Conservation (phyloP, 2,113 vertebrate genomes). For the Nematolebias whitei region DNA sequence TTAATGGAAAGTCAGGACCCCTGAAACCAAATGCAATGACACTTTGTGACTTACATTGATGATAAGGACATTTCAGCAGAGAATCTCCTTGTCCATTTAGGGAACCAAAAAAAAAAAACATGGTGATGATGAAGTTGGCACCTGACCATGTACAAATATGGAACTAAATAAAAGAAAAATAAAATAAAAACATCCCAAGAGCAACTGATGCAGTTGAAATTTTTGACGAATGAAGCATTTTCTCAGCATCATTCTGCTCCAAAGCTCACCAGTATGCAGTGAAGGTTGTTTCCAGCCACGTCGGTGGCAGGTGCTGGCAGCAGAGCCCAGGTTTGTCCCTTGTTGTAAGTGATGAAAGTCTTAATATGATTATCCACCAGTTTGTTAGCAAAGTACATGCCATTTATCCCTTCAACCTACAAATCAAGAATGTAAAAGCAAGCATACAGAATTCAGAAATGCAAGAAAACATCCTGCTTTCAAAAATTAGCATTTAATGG, state of each 20-base stretch:
- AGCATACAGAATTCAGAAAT: neutral
- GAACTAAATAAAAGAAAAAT: constrained; percentile 38
- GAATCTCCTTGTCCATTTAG: constrained; percentile 51
- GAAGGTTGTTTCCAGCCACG: constrained; percentile 84
- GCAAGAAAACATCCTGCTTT: neutral
- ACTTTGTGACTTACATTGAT: constrained; percentile 42
- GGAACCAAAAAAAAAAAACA: constrained; percentile 11
- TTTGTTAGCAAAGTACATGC: constrained; percentile 95
- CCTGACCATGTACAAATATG: constrained; percentile 37
- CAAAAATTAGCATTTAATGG: neutral
- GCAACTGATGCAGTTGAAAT: constrained; percentile 50
- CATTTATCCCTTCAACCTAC: constrained; percentile 94
- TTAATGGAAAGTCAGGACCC: constrained; percentile 73
- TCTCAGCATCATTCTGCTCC: constrained; percentile 40
- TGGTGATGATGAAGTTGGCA: constrained; percentile 25
- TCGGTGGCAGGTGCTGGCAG: constrained; percentile 85
- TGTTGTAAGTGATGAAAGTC: constrained; percentile 95
- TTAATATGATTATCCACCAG: constrained; percentile 88
- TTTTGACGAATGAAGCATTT: constrained; percentile 55
- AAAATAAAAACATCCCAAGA: constrained; percentile 22
- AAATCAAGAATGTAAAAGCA: constrained; percentile 7
- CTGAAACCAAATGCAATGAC: constrained; percentile 55
- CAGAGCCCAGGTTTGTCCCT: constrained; percentile 92
- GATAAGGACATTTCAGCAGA: constrained; percentile 47
- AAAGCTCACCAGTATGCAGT: constrained; percentile 89